These are phyloP conservation scores for Malurus alboscapulatus DNA, from an alignment of 2,113 vertebrate species.

Conservation along the genomic window DNA sequence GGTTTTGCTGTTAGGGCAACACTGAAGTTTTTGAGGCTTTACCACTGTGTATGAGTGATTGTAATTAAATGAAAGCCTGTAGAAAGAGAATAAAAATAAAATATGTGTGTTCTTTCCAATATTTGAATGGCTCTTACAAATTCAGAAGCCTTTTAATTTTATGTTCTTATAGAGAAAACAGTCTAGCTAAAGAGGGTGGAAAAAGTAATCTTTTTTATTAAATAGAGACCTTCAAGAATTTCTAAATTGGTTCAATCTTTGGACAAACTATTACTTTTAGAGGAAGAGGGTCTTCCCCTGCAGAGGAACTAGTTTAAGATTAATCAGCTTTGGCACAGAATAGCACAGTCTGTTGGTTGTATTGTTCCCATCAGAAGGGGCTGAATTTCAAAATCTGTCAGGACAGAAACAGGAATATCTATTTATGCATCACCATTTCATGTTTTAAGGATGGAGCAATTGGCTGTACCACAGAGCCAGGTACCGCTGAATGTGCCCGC, in stretches of 20 bases:
- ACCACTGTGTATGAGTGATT: neutral
- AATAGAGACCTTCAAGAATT: neutral
- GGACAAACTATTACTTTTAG: neutral
- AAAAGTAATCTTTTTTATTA: neutral
- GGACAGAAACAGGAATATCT: neutral
- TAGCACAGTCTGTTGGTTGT: neutral
- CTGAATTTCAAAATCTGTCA: neutral
- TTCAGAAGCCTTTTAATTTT: neutral
- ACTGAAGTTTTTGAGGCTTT: neutral
- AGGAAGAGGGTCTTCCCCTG: neutral
- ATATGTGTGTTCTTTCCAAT: neutral
- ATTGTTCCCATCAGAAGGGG: neutral
- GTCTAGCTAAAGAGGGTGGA: neutral
- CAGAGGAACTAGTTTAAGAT: neutral
- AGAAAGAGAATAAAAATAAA: neutral
- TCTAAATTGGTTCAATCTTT: neutral
- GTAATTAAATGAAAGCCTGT: neutral
- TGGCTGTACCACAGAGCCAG: neutral
- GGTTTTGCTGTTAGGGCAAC: neutral
- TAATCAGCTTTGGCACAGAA: neutral
- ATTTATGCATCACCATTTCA: neutral
- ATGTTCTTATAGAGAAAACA: neutral
- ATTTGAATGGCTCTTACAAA: neutral
- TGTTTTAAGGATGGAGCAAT: neutral
- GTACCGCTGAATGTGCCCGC: neutral